Percentiles rank a stretch among this genome's conserved stretches.
phyloP scores from a whole-genome alignment of 2,888 invertebrate species.

The Flabesymbios commensalis region DNA sequence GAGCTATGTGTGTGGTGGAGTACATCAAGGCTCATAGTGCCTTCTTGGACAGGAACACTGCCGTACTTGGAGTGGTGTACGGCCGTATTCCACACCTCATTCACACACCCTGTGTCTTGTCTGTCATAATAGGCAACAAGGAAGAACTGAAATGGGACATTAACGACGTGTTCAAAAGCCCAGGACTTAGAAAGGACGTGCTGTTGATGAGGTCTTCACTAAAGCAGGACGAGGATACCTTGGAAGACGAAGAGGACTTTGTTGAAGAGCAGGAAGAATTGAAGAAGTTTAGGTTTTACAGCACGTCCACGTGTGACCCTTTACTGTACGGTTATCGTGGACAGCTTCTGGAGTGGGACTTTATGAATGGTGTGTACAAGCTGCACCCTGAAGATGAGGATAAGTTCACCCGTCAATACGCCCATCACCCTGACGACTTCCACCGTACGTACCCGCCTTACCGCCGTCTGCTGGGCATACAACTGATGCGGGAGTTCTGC shows the following conservation, averaged over 20 bases:
- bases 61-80: constrained; percentile 22
- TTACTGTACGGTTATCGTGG: constrained; percentile 34
- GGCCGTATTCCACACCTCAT: not conserved
- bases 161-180: constrained; percentile 29
- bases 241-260: no score
- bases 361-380: constrained; percentile 4
- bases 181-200: constrained; percentile 29
- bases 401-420: constrained; percentile 7
- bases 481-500: constrained; percentile 4
- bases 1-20: constrained; percentile 30
- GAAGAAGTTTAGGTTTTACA: constrained; percentile 7
- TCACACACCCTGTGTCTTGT: constrained; percentile 14
- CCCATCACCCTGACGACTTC: constrained; percentile 13
- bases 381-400: constrained; percentile 15
- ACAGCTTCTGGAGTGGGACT: constrained; percentile 32
- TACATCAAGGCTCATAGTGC: constrained; percentile 11
- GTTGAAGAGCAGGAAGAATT: not conserved
- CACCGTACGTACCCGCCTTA: constrained; percentile 26
- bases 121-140: constrained; percentile 30
- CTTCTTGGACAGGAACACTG: constrained; percentile 12
- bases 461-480: constrained; percentile 10
- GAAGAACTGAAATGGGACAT: constrained; percentile 37
- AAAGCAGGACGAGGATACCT: no score
- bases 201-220: constrained; percentile 4
- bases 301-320: constrained; percentile 8